A percentile compares a stretch with the other conserved stretches of the same genome.
These are phyloP conservation scores for Diachasma alloeum DNA, from an alignment of 1,140 invertebrate genomes.

Conservation along the genomic window DNA sequence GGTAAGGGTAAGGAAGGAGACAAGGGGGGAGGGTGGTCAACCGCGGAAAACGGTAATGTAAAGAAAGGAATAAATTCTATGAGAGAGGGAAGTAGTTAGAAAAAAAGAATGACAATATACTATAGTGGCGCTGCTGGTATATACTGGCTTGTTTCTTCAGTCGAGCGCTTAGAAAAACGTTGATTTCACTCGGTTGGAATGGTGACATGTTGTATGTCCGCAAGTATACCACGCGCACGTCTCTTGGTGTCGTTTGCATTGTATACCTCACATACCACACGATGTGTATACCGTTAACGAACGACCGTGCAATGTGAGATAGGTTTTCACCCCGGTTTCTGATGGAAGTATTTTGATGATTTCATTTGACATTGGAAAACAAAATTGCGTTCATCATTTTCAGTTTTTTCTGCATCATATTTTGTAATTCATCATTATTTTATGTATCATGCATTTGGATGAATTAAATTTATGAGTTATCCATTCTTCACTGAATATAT, in stretches of 20 bases:
- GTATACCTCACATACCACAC: slow-evolving; percentile 35
- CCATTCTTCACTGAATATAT: too few species aligned
- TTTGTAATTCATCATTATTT: too few species aligned
- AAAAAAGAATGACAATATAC: slow-evolving; percentile 12
- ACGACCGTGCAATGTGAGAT: neutral
- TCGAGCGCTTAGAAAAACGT: slow-evolving; percentile 51
- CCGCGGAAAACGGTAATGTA: neutral
- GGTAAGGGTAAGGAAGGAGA: neutral
- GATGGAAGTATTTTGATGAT: neutral
- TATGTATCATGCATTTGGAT: too few species aligned
- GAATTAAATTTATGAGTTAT: too few species aligned
- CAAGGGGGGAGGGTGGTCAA: neutral
- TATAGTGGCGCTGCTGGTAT: slow-evolving; percentile 8
- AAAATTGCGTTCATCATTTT: too few species aligned
- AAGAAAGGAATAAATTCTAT: too few species aligned
- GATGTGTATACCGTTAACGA: slow-evolving; percentile 34
- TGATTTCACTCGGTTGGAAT: slow-evolving; percentile 60
- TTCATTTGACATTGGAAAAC: neutral
- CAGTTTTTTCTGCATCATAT: too few species aligned
- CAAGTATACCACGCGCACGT: too few species aligned
- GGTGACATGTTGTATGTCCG: slow-evolving; percentile 50
- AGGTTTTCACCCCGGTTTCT: neutral
- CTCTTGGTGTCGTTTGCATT: slow-evolving; percentile 35
- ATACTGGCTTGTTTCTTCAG: slow-evolving; percentile 35
- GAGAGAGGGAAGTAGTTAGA: neutral